Base-by-base conservation (phyloP, 2,888 invertebrate genomes). In the Zygothrica quintamaculata region DNA sequence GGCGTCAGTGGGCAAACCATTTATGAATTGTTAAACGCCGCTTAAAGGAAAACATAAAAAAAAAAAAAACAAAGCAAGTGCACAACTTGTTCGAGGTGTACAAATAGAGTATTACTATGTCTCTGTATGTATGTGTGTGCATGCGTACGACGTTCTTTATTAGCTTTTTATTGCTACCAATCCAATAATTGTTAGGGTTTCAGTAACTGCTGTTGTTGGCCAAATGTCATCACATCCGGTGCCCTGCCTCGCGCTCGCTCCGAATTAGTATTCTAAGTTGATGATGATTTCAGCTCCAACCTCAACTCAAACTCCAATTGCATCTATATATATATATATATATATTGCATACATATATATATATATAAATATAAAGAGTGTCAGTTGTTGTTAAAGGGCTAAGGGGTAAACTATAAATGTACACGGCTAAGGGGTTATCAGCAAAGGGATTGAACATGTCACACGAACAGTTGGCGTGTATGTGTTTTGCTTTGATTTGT, bases 191-290 rank as follows among this genome's bases (percentile, higher is more conserved):
- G 82, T 72, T 77, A 71, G 78, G 75, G 71, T 65, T 65, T 48
- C 65, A 65, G 51, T 55, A 51, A 26, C 70, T 50, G 65, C 69
- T 57, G 60, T 51, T 44, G 43, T 33, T 72, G 76, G 72, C 80
- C 87, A 86, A 85, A 84, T 84, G 84, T 84, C 82, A 84, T 69
- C 80, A 77, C 84, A 84, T 84, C 84, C 84, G 84, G 84, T 71
- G 69, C 69, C 69, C 72, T 72, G 52, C 58, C 84, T 76, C 61
- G 57, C 65, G 51, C 66, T 77, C 77, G 66, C 58, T 68, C 53
- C 70, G 70, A 75, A 84, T 84, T 84, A 84, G 87, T 84, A 84
- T 84, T 84, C 84, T 87, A 87, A 84, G 87, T 87, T 56, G 74
- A 69, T 56, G 65, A 56, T 34, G 26, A 26, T 26, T 26, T n/a